Conservation (phyloP, 2,113 vertebrate species). For the Rhinoderma darwinii region DNA sequence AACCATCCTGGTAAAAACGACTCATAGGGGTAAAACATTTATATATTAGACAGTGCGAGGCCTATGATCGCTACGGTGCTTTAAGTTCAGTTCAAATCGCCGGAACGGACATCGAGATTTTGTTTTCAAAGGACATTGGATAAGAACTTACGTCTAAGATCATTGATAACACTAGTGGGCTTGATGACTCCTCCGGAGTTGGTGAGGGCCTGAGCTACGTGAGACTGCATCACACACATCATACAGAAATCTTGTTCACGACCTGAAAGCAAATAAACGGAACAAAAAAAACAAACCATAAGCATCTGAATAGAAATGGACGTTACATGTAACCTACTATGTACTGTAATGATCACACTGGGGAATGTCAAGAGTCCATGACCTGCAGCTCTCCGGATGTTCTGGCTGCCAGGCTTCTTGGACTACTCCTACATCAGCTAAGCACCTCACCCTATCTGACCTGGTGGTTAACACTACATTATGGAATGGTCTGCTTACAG, state of each 20-base stretch:
- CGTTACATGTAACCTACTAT: background rate
- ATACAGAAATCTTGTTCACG: slow-evolving; percentile 92
- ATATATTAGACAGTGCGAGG: too few relatives aligned
- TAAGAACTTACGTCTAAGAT: slow-evolving; percentile 86
- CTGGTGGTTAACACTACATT: background rate
- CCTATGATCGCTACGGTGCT: too few relatives aligned
- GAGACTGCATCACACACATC: slow-evolving; percentile 97
- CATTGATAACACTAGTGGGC: slow-evolving; percentile 89
- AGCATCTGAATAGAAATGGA: background rate
- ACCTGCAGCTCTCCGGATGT: background rate
- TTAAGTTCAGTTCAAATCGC: too few relatives aligned
- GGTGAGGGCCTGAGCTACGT: slow-evolving; percentile 89
- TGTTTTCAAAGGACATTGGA: background rate
- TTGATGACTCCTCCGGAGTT: slow-evolving; percentile 92
- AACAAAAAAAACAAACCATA: background rate
- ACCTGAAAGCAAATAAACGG: slow-evolving; percentile 73
- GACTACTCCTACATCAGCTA: background rate
- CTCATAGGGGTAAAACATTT: too few relatives aligned
- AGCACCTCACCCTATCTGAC: background rate
- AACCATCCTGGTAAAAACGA: too few relatives aligned
- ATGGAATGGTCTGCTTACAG: background rate
- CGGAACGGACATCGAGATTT: too few relatives aligned
- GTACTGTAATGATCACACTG: background rate
- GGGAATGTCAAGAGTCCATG: background rate
- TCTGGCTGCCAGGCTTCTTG: background rate